phyloP scores from a whole-genome alignment of 2,888 invertebrate genomes.

The Acronicta alni region DNA sequence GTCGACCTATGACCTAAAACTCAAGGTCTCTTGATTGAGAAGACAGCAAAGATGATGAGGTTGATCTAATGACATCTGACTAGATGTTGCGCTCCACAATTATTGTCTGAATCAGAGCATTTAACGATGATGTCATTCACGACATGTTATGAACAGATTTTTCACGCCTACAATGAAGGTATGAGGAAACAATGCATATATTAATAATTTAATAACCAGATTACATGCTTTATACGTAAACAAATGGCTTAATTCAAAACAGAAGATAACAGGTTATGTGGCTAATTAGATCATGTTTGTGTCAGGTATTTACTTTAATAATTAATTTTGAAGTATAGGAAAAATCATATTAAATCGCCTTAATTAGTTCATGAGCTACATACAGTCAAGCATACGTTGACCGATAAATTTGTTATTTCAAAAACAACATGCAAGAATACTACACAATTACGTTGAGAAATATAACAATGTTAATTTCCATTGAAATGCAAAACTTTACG shows the following conservation, averaged over 20 bases:
- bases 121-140: conserved; percentile 70
- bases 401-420: conserved; percentile 3
- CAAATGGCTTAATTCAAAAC: conserved; percentile 35
- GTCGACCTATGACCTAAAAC: conserved; percentile 13
- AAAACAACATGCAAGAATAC: conserved; percentile 8
- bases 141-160: conserved; percentile 45
- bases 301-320: conserved; percentile 8
- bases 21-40: conserved; percentile 33
- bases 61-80: conserved; percentile 63
- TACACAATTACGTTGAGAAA: conserved; percentile 2
- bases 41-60: conserved; percentile 41
- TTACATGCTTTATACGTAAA: conserved; percentile 26
- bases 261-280: conserved; percentile 29
- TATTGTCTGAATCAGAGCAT: conserved; percentile 67
- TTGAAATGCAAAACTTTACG: conserved; percentile 38
- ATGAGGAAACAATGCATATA: conserved; percentile 30
- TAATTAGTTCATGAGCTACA: conserved; percentile 25
- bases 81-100: conserved; percentile 54
- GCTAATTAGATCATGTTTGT: conserved; percentile 35
- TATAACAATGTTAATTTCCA: conserved; percentile 11
- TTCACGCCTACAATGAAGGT: conserved; percentile 42
- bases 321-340: conserved; percentile 29
- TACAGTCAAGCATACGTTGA: neutral
- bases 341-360: conserved; percentile 13
- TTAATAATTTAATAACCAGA: conserved; percentile 31